These are phyloP conservation scores for Oncorhynchus gorbuscha DNA, from an alignment of 2,113 vertebrate species.

Conservation along the genomic window DNA sequence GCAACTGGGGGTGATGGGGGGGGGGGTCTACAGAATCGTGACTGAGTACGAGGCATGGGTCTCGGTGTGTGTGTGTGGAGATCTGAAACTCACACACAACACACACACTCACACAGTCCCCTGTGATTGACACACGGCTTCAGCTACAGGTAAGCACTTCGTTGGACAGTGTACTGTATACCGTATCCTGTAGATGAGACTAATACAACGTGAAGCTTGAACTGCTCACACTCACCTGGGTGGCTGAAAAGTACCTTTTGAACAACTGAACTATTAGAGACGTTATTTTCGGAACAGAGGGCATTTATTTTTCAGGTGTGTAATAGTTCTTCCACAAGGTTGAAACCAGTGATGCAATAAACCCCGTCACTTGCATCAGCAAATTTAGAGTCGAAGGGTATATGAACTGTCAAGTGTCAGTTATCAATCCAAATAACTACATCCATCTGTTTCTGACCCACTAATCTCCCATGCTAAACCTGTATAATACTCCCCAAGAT, in stretches of 20 bases:
- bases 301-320: neutral
- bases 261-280: neutral
- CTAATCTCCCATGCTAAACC: conserved; percentile 37
- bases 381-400: neutral
- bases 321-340: neutral
- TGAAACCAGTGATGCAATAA: neutral
- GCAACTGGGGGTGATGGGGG: neutral
- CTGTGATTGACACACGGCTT: neutral
- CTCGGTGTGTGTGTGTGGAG: neutral
- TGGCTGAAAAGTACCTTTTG: neutral
- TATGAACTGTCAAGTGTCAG: neutral
- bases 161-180: too few species aligned
- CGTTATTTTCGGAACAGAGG: neutral
- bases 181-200: neutral
- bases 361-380: neutral
- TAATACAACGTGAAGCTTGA: too few species aligned
- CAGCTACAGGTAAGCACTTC: neutral
- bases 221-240: neutral
- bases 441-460: conserved; percentile 51
- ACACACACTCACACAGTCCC: neutral
- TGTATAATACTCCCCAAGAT: conserved; percentile 44
- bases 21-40: neutral
- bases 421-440: neutral
- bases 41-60: neutral
- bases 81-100: conserved; percentile 9